These are phyloP conservation scores for Montipora efflorescens DNA, from an alignment of 64 coral and sea anemone species.

Conservation along the genomic window DNA sequence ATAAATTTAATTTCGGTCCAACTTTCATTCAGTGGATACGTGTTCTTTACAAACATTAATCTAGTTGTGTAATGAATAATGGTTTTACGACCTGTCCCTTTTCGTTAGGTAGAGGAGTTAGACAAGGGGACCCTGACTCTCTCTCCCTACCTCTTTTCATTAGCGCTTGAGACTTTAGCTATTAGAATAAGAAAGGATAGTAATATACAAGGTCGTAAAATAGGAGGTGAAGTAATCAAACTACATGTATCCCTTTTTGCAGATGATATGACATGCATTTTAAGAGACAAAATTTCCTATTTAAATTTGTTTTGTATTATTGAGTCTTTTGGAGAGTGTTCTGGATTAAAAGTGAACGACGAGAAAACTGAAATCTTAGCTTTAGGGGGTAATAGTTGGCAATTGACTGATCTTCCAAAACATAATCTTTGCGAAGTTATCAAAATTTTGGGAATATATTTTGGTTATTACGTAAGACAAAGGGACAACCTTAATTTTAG, in stretches of 20 bases:
- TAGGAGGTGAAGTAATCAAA: background rate
- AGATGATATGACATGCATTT: conserved; percentile 10
- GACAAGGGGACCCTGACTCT: conserved; percentile 51
- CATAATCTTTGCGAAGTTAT: background rate
- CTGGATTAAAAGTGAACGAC: background rate
- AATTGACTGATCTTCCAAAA: background rate
- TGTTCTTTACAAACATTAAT: background rate
- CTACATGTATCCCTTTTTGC: background rate
- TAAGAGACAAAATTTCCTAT: background rate
- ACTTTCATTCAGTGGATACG: background rate
- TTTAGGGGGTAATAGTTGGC: background rate
- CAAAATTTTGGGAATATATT: background rate
- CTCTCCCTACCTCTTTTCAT: background rate
- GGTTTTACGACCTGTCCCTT: conserved; percentile 20
- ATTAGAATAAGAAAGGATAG: background rate
- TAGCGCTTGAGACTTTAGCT: background rate
- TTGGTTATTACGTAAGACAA: background rate
- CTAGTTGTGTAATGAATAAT: conserved; percentile 40
- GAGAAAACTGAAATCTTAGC: background rate
- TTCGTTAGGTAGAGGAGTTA: conserved; percentile 23
- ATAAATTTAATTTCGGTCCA: background rate
- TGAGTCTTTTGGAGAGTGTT: conserved; percentile 25
- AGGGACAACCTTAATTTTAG: conserved; percentile 2
- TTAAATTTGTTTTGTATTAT: background rate
- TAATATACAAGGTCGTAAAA: background rate